These are phyloP conservation scores for Peromyscus nudipes DNA, from an alignment of 2,797 vertebrate genomes.

Conservation along the genomic window DNA sequence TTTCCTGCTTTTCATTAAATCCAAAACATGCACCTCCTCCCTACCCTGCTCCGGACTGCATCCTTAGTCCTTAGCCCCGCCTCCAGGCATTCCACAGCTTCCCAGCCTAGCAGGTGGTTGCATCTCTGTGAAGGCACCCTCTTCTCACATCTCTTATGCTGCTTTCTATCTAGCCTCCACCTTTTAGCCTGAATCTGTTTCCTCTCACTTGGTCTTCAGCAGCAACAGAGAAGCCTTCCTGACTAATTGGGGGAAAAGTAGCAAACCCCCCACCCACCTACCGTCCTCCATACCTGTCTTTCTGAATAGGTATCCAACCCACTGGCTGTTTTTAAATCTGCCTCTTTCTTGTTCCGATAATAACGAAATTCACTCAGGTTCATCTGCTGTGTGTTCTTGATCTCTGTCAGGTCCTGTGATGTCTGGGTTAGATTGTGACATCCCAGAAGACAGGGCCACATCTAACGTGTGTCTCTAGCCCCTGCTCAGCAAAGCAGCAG, in stretches of 20 bases:
- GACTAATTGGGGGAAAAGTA: conserved; percentile 60
- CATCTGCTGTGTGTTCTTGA: conserved; percentile 66
- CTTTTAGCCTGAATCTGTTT: conserved; percentile 42
- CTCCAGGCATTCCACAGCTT: not conserved
- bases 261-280: not conserved
- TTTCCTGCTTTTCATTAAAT: not conserved
- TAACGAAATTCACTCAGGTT: conserved; percentile 62
- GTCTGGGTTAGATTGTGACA: conserved; percentile 66
- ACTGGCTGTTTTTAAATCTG: conserved; percentile 51
- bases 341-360: conserved; percentile 65
- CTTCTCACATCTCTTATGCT: conserved; percentile 54
- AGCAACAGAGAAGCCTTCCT: conserved; percentile 59
- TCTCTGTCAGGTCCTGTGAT: conserved; percentile 71
- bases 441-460: conserved; percentile 54
- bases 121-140: not conserved
- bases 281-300: not conserved
- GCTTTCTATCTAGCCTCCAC: conserved; percentile 47
- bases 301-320: conserved; percentile 44
- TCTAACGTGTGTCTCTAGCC: conserved; percentile 13
- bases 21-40: not conserved
- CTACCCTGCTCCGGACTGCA: not conserved
- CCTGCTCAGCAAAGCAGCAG: conserved; percentile 51
- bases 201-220: conserved; percentile 53
- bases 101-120: not conserved
- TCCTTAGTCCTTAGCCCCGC: not conserved